Conservation (phyloP, 2,888 invertebrate genomes). For the Drosophila nr. medialis region DNA sequence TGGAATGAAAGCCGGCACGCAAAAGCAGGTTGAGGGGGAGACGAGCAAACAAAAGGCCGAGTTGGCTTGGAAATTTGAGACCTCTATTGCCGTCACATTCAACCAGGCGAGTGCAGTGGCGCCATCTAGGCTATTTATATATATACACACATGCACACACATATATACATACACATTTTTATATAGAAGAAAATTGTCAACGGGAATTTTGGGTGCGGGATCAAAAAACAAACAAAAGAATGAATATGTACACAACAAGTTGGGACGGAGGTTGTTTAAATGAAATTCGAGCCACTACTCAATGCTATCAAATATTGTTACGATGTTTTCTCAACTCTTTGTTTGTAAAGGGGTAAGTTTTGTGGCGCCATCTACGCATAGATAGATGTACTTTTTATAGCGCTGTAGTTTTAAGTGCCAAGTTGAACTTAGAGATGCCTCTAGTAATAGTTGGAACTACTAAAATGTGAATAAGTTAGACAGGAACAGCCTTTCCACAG, state of each 20-base stretch:
- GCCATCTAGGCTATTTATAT: constrained; percentile 35
- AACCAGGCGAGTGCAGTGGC: constrained; percentile 34
- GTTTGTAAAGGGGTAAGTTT: background rate
- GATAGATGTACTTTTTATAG: background rate
- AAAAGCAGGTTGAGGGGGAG: constrained; percentile 13
- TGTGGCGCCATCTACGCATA: constrained; percentile 12
- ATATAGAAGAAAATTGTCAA: constrained; percentile 6
- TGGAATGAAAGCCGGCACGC: constrained; percentile 25
- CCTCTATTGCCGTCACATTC: constrained; percentile 31
- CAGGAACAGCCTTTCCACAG: background rate
- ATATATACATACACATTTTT: background rate
- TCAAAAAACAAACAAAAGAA: constrained; percentile 9
- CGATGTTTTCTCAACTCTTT: constrained; percentile 7
- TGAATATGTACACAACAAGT: background rate
- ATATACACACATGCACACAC: background rate
- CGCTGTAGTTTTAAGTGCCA: background rate
- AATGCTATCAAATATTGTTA: constrained; percentile 6
- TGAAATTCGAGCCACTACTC: constrained; percentile 26
- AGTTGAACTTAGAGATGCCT: background rate
- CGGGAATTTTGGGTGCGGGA: constrained; percentile 6
- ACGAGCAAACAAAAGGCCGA: constrained; percentile 43
- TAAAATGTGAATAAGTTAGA: background rate
- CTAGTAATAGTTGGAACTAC: background rate
- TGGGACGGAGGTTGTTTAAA: constrained; percentile 6
- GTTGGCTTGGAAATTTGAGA: constrained; percentile 56